Evolutionary conservation across 2,797 vertebrate genomes (phyloP).

Genomic region (Trematomus bernacchii): DNA sequence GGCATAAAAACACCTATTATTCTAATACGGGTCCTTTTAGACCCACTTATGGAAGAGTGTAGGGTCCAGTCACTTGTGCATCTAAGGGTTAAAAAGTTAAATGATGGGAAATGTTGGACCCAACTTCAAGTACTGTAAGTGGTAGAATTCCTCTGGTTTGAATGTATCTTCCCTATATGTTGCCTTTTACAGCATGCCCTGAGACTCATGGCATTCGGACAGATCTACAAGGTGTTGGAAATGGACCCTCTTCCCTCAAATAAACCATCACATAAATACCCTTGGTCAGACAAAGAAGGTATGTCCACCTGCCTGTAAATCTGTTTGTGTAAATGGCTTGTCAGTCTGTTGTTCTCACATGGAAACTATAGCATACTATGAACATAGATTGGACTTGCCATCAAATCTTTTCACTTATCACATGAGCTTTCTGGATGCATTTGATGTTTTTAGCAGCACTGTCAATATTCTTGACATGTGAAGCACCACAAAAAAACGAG

Average conservation of each 20-base stretch:
- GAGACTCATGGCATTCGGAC: conserved; percentile 96
- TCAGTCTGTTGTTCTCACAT: not conserved
- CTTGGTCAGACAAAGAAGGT: conserved; percentile 98
- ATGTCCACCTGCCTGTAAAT: conserved; percentile 12
- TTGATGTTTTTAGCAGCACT: conserved; percentile 14
- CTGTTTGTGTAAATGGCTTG: not conserved
- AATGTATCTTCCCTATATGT: conserved; percentile 20
- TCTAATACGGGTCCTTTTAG: too few relatives aligned
- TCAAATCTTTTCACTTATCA: conserved; percentile 25
- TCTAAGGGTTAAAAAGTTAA: not conserved
- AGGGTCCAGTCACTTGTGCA: too few relatives aligned
- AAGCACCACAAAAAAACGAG: conserved; percentile 16
- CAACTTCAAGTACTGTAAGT: too few relatives aligned
- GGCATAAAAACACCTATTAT: too few relatives aligned
- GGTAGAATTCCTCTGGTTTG: not conserved
- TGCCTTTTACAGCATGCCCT: conserved; percentile 89
- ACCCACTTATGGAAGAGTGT: too few relatives aligned
- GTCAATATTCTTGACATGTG: conserved; percentile 23
- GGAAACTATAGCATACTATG: conserved; percentile 1
- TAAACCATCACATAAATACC: conserved; percentile 97
- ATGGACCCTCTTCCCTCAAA: conserved; percentile 98
- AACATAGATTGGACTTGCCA: conserved; percentile 6
- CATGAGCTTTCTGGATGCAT: conserved; percentile 35
- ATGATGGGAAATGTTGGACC: conserved; percentile 10
- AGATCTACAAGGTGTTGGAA: conserved; percentile 98